Base-by-base conservation (phyloP, 1,140 invertebrate species). In the Laupala kohalensis region DNA sequence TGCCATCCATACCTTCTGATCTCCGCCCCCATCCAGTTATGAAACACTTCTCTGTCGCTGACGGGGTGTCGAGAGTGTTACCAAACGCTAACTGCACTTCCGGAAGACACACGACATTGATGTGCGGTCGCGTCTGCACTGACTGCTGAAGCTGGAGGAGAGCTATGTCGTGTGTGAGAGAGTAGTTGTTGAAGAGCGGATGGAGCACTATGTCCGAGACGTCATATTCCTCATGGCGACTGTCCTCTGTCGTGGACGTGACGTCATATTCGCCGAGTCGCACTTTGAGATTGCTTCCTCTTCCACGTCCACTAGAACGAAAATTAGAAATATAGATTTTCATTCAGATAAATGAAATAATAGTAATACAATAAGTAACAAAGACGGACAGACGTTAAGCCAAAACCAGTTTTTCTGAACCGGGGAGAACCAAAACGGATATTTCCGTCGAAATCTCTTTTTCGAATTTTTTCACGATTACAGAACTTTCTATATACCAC, bases 21-120 rank as follows among this genome's bases (percentile, higher is more conserved):
- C 74, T 77, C 25, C 80, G 74, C 13, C 85, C 84, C 88, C 87
- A 89, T 24, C 88, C 88, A 15, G 87, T 83, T 27, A 86, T 84
- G 71, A 81, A 81, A 77, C 86, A 87, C 23, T 77, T 76, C 0
- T 75, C 72, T 5, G 77, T 74, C 19, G 26, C 25, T 3, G 25
- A 27, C 74, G 23, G 76, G 63, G 27, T 53, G 15, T 25, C 12
- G n/a, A 28, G 9, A 2, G 37, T 70, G 26, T 70, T 24, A 75
- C 69, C 27, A 19, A 75, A 69, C 4, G 12, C 25, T 9, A 53
- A 29, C 15, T 78, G 76, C 23, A 73, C 67, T 19, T 77, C 74
- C 6, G 83, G 82, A 72, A 84, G 77, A 71, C 83, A 84, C 5
- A 82, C 81, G 12, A 82, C 78, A 74, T 84, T 82, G 27, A 83